Evolutionary conservation across 1,140 invertebrate genomes (phyloP), one percentile per base, ranked within the genome.

Genomic region (Oncopeltus fasciatus): DNA sequence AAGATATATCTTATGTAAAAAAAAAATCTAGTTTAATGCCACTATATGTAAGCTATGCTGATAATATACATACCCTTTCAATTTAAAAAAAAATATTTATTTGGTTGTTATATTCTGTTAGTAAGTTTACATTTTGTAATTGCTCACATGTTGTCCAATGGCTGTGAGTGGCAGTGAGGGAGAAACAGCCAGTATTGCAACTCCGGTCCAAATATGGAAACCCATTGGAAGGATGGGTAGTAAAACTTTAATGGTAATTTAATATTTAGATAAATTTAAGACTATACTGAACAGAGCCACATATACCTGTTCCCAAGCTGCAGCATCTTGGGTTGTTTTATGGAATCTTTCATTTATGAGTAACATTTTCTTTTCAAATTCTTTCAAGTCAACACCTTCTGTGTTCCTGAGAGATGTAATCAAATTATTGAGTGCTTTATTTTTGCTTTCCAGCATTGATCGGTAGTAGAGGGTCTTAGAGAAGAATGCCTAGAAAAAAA

Each of bases 371-470:
- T 63, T 61, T 12, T 67, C 62, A 57, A 71, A 67, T 11, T 71
- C 68, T 29, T 59, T 60, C 1, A 85, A 84, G 67, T 90, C 85
- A 3, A 86, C 79, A 82, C 84, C 62, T 83, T 82, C 65, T 83
- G 82, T 61, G 12, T 68, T 81, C 76, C 87, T 83, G 2, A 88
- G 82, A 0, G 87, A 81, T 68, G 87, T 86, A 0, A 87, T 77
- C n/a, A 95, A 87, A 68, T 84, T 92, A 65, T 85, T 83, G 73
- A 92, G 86, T n/a, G 95, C 84, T 75, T 95, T 94, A 72, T 93
- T 95, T 74, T 94, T 94, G 68, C 88, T 94, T 67, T 95, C 91
- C 44, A 95, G 71, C 85, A 94, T 92, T 0, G 91, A 92, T 70
- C 88, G 88, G 73, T 95, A 94, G 72, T 94, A 94, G 0, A 91